Conservation (phyloP, 2,797 vertebrate species). For the Argentina silus region DNA sequence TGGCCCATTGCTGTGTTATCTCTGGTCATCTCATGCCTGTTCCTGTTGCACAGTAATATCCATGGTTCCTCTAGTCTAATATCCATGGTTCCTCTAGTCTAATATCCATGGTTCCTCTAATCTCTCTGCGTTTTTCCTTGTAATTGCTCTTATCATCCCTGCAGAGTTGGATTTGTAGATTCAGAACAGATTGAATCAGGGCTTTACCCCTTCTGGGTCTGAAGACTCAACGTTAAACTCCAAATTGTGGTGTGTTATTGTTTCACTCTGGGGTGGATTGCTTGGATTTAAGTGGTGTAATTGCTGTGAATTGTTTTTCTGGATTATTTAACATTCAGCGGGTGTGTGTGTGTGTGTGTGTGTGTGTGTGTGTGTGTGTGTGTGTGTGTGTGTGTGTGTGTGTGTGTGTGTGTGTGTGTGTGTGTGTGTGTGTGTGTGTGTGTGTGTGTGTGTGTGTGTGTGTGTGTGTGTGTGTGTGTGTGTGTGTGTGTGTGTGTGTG, state of each 20-base stretch:
- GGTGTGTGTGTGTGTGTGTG: neutral
- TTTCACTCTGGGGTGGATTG: neutral
- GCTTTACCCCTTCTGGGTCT: too few relatives aligned
- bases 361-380: neutral
- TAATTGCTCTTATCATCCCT: too few relatives aligned
- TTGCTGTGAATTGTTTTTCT: neutral
- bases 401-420: neutral
- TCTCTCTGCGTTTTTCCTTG: slow-evolving; percentile 13
- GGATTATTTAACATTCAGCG: neutral
- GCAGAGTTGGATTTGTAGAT: too few relatives aligned
- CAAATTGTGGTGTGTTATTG: neutral
- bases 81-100: neutral
- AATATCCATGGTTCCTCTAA: neutral
- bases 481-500: too few relatives aligned
- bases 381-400: neutral
- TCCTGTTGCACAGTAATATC: too few relatives aligned
- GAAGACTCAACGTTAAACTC: neutral
- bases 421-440: neutral
- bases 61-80: neutral
- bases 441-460: neutral
- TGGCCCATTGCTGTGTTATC: too few relatives aligned
- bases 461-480: too few relatives aligned
- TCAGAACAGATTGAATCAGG: too few relatives aligned
- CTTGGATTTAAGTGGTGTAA: neutral
- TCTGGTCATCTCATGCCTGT: too few relatives aligned